phyloP scores from a whole-genome alignment of 2,113 vertebrate genomes.

The Myotis yumanensis region DNA sequence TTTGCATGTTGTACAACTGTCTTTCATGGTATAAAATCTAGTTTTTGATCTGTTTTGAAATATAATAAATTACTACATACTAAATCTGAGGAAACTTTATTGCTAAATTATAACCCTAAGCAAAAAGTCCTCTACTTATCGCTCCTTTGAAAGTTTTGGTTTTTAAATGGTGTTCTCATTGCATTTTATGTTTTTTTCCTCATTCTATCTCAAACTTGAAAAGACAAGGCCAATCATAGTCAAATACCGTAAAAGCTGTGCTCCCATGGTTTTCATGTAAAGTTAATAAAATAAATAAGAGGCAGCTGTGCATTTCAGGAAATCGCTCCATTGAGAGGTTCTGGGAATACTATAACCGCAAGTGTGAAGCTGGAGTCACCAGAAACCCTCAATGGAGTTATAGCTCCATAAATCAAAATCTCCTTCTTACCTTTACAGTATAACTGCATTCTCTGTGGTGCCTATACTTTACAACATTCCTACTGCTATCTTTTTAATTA shows the following conservation, averaged over 20 bases:
- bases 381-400: conserved; percentile 73
- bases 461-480: background rate
- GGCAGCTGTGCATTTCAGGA: conserved; percentile 79
- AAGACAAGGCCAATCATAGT: conserved; percentile 75
- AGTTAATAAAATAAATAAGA: conserved; percentile 81
- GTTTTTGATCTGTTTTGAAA: conserved; percentile 70
- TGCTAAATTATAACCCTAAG: conserved; percentile 60
- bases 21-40: conserved; percentile 42
- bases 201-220: conserved; percentile 64
- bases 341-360: conserved; percentile 74
- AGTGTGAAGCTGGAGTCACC: conserved; percentile 76
- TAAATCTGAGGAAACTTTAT: conserved; percentile 55
- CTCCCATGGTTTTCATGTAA: conserved; percentile 76
- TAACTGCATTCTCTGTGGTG: background rate
- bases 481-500: conserved; percentile 59
- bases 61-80: conserved; percentile 64
- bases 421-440: conserved; percentile 49
- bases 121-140: conserved; percentile 49
- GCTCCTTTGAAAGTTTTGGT: conserved; percentile 54
- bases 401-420: conserved; percentile 72
- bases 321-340: conserved; percentile 67
- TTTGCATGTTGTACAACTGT: conserved; percentile 17
- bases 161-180: conserved; percentile 54
- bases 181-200: conserved; percentile 38
- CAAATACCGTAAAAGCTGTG: conserved; percentile 69